These are phyloP conservation scores for Hylia prasina DNA, from an alignment of 2,113 vertebrate genomes.

Conservation along the genomic window DNA sequence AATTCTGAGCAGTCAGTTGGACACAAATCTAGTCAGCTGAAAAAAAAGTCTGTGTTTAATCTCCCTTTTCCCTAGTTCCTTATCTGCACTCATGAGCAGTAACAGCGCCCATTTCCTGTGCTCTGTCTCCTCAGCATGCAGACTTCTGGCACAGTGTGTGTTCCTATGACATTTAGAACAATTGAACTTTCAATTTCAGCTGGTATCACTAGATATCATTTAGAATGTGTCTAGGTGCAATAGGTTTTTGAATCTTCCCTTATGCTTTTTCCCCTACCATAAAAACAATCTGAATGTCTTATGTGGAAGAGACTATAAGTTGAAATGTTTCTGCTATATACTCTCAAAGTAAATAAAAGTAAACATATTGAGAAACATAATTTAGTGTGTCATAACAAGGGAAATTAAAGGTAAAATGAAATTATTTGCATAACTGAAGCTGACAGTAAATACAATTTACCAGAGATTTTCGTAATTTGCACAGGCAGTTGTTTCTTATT, in stretches of 20 bases:
- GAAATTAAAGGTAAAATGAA: neutral
- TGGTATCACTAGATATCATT: neutral
- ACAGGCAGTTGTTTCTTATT: neutral
- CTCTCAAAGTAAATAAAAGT: neutral
- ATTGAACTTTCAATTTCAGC: neutral
- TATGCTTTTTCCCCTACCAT: neutral
- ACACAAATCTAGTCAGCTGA: neutral
- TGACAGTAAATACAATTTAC: neutral
- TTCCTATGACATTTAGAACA: constrained; percentile 7
- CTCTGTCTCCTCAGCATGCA: neutral
- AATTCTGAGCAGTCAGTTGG: neutral
- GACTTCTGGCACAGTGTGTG: neutral
- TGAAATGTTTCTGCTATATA: neutral
- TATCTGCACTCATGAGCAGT: neutral
- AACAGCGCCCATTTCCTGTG: neutral
- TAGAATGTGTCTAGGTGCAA: neutral
- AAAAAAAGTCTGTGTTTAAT: neutral
- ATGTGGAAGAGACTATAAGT: neutral
- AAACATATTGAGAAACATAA: neutral
- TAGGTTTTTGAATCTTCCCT: neutral
- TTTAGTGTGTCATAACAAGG: neutral
- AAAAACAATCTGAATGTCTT: neutral
- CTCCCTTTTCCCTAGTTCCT: neutral
- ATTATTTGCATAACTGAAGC: neutral
- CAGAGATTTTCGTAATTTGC: neutral